Conservation (phyloP, 2,113 vertebrate species). For the Lota lota region DNA sequence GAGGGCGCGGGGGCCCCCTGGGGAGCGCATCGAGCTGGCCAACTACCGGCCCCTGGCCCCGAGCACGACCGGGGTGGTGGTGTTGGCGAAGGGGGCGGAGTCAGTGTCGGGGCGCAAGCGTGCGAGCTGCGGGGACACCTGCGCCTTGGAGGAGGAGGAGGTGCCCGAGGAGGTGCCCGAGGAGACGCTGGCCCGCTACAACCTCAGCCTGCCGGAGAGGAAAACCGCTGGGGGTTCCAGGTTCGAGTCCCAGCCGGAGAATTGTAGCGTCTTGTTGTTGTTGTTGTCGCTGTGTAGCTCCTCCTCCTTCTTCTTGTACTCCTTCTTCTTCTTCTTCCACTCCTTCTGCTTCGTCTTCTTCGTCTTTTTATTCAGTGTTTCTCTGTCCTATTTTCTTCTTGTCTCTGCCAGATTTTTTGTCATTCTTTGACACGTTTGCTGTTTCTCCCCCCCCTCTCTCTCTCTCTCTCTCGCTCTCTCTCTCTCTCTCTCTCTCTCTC, state of each 20-base stretch:
- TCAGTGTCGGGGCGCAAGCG: no score
- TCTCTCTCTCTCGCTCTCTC: not conserved
- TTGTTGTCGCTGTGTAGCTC: not conserved
- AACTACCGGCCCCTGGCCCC: conserved; percentile 74
- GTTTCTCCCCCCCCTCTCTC: not conserved
- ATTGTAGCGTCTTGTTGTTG: no score
- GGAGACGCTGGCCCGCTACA: conserved; percentile 86
- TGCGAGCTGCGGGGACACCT: no score
- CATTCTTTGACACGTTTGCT: not conserved
- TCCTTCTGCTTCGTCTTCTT: not conserved
- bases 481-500: not conserved
- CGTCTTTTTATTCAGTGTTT: no score
- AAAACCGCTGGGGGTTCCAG: conserved; percentile 73
- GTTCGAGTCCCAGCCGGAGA: conserved; percentile 58
- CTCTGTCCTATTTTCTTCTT: no score
- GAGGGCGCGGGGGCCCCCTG: conserved; percentile 67
- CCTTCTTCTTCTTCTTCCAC: not conserved
- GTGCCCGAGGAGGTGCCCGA: conserved; percentile 85
- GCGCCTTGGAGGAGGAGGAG: conserved; percentile 32
- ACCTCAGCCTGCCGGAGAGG: conserved; percentile 77
- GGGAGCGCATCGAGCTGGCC: conserved; percentile 92
- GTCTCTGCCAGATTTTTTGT: not conserved
- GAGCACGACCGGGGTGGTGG: conserved; percentile 34
- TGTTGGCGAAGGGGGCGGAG: no score
- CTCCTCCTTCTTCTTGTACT: not conserved